Percentiles rank a stretch among this genome's conserved stretches.
Evolutionary conservation across 2,797 vertebrate genomes (phyloP).

Genomic region (Tenualosa thibaudeaui): DNA sequence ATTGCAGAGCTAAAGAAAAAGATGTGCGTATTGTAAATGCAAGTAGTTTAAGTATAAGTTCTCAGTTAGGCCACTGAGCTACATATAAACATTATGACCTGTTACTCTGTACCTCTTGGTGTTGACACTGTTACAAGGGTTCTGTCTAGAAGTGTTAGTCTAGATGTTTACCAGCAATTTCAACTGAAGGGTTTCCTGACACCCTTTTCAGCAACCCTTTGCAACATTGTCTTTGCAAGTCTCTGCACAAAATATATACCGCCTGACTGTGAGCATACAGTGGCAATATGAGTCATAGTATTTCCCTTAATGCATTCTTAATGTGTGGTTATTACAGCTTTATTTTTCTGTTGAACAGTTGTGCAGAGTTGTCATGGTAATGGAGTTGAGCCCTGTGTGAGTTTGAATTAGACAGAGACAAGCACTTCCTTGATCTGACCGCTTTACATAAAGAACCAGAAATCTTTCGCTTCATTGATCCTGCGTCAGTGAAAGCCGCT

Average conservation of each 20-base stretch:
- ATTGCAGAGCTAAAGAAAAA: background rate
- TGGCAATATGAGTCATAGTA: background rate
- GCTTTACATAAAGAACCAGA: conserved; percentile 2
- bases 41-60: no score
- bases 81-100: no score
- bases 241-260: background rate
- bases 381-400: background rate
- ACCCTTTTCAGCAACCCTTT: background rate
- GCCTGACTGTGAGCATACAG: background rate
- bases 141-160: no score
- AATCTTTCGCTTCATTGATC: conserved; percentile 5
- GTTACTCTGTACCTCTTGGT: no score
- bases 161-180: background rate
- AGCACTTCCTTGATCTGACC: background rate
- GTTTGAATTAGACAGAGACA: background rate
- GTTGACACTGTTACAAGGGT: no score
- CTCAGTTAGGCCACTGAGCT: no score
- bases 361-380: conserved; percentile 16
- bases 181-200: background rate
- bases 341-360: background rate
- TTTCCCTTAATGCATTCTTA: background rate
- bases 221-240: background rate
- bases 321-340: background rate
- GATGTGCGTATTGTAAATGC: no score
- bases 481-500: background rate